A percentile compares a stretch with the other conserved stretches of the same genome.
These are phyloP conservation scores for Tapera naevia DNA, from an alignment of 2,797 vertebrate genomes.

Conservation along the genomic window DNA sequence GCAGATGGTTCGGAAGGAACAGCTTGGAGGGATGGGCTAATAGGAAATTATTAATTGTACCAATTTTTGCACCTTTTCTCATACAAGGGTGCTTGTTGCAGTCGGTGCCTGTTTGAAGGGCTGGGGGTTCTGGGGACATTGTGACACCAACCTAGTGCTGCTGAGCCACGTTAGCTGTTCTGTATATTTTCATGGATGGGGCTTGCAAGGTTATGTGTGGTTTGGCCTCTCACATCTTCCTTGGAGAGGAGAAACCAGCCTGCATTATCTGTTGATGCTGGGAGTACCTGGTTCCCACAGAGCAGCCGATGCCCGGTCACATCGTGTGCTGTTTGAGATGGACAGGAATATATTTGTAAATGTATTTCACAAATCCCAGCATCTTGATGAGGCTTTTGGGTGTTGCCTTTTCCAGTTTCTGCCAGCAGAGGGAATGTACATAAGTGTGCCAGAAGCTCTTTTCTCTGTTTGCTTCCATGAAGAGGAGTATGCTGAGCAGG, in stretches of 20 bases:
- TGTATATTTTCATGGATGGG: accelerated
- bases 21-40: slow-evolving; percentile 65
- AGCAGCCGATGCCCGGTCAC: accelerated
- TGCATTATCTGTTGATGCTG: accelerated
- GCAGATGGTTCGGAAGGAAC: slow-evolving; percentile 63
- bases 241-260: accelerated
- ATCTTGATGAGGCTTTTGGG: background rate
- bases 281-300: accelerated
- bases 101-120: background rate
- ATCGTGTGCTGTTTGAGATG: accelerated
- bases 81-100: accelerated
- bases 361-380: background rate
- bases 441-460: background rate
- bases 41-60: slow-evolving; percentile 45
- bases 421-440: slow-evolving; percentile 63
- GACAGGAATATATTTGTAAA: accelerated
- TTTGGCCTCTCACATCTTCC: accelerated
- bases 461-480: background rate
- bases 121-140: accelerated
- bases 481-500: background rate
- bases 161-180: accelerated
- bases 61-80: background rate
- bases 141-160: accelerated
- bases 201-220: accelerated
- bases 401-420: slow-evolving; percentile 50